phyloP scores from a whole-genome alignment of 1,140 invertebrate genomes.

The Drosophila pseudoobscura region DNA sequence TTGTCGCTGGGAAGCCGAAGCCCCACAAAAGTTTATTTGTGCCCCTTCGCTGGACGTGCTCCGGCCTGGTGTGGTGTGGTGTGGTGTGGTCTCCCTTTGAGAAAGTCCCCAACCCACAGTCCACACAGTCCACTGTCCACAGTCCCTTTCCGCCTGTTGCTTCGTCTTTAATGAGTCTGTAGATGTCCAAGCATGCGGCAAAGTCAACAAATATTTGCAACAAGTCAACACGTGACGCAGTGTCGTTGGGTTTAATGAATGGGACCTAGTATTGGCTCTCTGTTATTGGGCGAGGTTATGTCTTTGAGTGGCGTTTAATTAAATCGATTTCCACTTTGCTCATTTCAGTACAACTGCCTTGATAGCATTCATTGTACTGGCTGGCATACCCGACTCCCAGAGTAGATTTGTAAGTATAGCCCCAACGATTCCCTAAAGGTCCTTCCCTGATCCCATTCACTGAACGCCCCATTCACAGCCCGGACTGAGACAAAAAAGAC shows the following conservation, averaged over 20 bases:
- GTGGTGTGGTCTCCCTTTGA: conserved; percentile 28
- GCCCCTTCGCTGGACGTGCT: conserved; percentile 60
- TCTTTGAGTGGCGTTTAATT: conserved; percentile 41
- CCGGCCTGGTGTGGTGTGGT: conserved; percentile 19
- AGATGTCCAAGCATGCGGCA: conserved; percentile 57
- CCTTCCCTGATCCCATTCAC: background rate
- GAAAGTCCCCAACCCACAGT: too few species aligned
- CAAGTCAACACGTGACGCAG: conserved; percentile 74
- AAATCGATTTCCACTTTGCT: conserved; percentile 10
- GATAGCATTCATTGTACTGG: conserved; percentile 76
- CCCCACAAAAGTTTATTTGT: conserved; percentile 72
- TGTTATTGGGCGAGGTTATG: conserved; percentile 11
- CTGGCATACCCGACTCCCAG: conserved; percentile 64
- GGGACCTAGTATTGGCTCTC: background rate
- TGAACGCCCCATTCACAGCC: conserved; percentile 63
- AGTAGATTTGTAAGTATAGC: conserved; percentile 80
- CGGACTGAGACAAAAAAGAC: conserved; percentile 88
- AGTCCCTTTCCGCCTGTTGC: conserved; percentile 27
- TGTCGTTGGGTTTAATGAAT: conserved; percentile 54
- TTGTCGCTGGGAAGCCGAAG: conserved; percentile 33
- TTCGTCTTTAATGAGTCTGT: conserved; percentile 52
- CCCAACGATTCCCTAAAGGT: background rate
- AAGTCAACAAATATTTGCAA: conserved; percentile 75
- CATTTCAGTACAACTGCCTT: conserved; percentile 82
- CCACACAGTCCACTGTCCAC: background rate